A percentile compares a stretch with the other conserved stretches of the same genome.
phyloP scores from a whole-genome alignment of 2,888 invertebrate genomes.

The Blastobasis adustella region DNA sequence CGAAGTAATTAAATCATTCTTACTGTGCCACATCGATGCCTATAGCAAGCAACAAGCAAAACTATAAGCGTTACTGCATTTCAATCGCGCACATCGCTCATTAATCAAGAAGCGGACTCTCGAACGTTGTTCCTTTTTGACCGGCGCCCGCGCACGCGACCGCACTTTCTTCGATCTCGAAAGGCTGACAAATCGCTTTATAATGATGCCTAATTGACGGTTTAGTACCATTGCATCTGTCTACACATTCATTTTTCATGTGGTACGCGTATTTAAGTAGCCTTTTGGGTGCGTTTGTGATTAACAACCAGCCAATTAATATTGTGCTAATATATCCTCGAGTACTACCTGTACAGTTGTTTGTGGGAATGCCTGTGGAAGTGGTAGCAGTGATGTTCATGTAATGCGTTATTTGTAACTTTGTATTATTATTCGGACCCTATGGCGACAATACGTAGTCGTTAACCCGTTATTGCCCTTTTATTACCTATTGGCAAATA shows the following conservation, averaged over 20 bases:
- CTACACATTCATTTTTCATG: slow-evolving; percentile 20
- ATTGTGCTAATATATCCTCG: too few relatives aligned
- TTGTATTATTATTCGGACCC: too few relatives aligned
- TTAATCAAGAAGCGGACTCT: slow-evolving; percentile 39
- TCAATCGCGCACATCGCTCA: slow-evolving; percentile 44
- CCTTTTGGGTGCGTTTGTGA: not conserved
- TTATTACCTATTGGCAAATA: too few relatives aligned
- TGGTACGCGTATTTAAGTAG: not conserved
- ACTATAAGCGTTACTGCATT: slow-evolving; percentile 27
- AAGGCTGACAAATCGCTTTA: slow-evolving; percentile 52
- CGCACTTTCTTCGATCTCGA: slow-evolving; percentile 39
- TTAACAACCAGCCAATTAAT: too few relatives aligned
- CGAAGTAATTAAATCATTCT: too few relatives aligned
- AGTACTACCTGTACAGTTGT: too few relatives aligned
- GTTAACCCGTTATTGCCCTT: too few relatives aligned
- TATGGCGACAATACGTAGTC: too few relatives aligned
- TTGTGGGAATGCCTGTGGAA: too few relatives aligned
- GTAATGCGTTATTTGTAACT: too few relatives aligned
- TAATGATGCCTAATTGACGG: slow-evolving; percentile 53
- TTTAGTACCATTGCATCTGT: slow-evolving; percentile 29
- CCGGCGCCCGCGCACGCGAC: slow-evolving; percentile 37
- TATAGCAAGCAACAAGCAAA: slow-evolving; percentile 8
- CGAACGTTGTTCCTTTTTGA: slow-evolving; percentile 28
- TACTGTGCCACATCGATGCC: slow-evolving; percentile 12
- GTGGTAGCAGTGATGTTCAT: too few relatives aligned